Percentiles rank a stretch among this genome's conserved stretches.
Evolutionary conservation across 2,888 invertebrate genomes (phyloP).

Genomic region (Venustoraphidia nigricollis): DNA sequence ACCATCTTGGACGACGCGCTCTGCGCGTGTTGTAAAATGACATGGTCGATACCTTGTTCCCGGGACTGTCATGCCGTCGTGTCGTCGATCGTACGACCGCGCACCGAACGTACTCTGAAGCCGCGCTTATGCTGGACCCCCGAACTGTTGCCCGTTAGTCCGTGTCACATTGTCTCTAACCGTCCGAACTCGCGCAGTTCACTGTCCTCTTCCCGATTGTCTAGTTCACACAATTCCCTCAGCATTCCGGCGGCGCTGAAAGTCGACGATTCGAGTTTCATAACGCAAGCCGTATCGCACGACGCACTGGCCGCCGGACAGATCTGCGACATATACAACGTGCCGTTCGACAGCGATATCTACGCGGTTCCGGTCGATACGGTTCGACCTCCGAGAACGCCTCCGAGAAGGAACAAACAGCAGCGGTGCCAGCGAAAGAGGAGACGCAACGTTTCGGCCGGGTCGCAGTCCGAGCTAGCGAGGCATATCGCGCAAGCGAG

Average conservation of each 20-base stretch:
- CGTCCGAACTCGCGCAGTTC: constrained; percentile 65
- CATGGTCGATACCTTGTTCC: constrained; percentile 14
- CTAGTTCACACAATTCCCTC: constrained; percentile 74
- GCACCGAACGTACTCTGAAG: constrained; percentile 9
- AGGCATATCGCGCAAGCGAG: constrained; percentile 25
- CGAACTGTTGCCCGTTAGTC: constrained; percentile 44
- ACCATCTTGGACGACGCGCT: constrained; percentile 33
- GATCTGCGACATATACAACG: constrained; percentile 74
- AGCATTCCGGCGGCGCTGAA: constrained; percentile 53
- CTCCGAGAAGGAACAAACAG: constrained; percentile 30
- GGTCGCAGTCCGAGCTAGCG: constrained; percentile 28
- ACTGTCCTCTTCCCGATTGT: constrained; percentile 58
- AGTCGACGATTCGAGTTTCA: constrained; percentile 72
- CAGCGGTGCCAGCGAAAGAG: constrained; percentile 28
- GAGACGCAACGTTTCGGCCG: constrained; percentile 31
- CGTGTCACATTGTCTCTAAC: constrained; percentile 31
- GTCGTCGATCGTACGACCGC: too few relatives aligned
- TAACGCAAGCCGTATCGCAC: constrained; percentile 78
- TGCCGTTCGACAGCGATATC: constrained; percentile 76
- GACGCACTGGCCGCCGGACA: constrained; percentile 57
- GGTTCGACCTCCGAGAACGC: constrained; percentile 41
- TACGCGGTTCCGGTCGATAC: constrained; percentile 77
- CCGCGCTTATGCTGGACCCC: constrained; percentile 33
- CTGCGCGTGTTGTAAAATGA: constrained; percentile 26
- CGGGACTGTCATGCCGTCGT: constrained; percentile 14